phyloP scores from a whole-genome alignment of 2,797 vertebrate species.

The Cichlasoma orientale region DNA sequence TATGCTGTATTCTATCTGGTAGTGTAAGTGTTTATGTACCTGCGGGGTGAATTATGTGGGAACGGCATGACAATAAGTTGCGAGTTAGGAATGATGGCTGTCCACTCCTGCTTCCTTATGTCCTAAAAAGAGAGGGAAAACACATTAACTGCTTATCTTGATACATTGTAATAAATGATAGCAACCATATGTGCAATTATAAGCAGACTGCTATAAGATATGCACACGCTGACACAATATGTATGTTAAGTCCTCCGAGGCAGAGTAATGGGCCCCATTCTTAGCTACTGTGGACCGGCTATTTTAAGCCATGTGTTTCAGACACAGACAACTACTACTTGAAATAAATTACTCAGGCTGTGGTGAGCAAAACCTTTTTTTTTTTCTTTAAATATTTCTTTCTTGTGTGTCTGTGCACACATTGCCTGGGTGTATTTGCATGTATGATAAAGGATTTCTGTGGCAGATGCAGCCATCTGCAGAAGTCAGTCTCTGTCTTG shows the following conservation, averaged over 20 bases:
- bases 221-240: constrained; percentile 14
- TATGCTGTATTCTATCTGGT: not conserved
- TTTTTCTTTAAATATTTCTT: not conserved
- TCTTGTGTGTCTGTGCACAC: not conserved
- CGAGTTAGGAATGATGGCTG: constrained; percentile 97
- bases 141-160: not conserved
- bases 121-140: constrained; percentile 76
- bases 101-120: constrained; percentile 92
- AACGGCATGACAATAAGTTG: constrained; percentile 97
- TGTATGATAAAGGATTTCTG: constrained; percentile 7
- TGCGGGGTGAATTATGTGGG: constrained; percentile 88
- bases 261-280: constrained; percentile 34
- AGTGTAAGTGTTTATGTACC: constrained; percentile 74
- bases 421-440: not conserved
- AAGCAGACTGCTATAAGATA: constrained; percentile 5
- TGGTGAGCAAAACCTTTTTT: constrained; percentile 13
- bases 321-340: constrained; percentile 37
- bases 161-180: constrained; percentile 1
- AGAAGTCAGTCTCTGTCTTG: constrained; percentile 15
- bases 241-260: constrained; percentile 50
- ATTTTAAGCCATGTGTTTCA: constrained; percentile 69
- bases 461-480: constrained; percentile 19
- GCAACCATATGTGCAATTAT: not conserved
- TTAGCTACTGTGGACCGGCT: constrained; percentile 22
- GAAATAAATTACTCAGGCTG: constrained; percentile 44